phyloP scores from a whole-genome alignment of 2,888 invertebrate genomes.

The Drosophila emarginata region DNA sequence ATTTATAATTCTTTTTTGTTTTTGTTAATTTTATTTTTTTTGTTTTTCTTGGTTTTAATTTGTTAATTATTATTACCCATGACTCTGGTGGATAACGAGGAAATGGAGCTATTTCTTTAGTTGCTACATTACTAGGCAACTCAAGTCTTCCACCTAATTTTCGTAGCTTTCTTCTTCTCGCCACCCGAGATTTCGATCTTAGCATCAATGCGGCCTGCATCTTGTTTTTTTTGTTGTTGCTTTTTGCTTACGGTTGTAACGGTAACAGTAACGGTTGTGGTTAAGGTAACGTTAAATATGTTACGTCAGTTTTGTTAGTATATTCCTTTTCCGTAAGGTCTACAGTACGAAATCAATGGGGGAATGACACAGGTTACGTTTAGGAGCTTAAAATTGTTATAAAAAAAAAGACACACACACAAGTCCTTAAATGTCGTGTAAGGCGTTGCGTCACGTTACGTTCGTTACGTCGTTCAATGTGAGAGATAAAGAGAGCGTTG shows the following conservation, averaged over 20 bases:
- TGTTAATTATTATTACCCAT: slow-evolving; percentile 84
- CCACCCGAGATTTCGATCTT: slow-evolving; percentile 94
- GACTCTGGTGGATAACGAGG: slow-evolving; percentile 93
- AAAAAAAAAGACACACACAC: slow-evolving; percentile 36
- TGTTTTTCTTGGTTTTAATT: slow-evolving; percentile 38
- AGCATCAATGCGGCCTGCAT: slow-evolving; percentile 97
- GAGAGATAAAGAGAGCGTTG: slow-evolving; percentile 17
- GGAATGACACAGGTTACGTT: slow-evolving; percentile 75
- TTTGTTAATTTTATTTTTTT: slow-evolving; percentile 66
- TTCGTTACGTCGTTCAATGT: slow-evolving; percentile 35
- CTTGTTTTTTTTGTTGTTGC: slow-evolving; percentile 68
- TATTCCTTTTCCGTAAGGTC: slow-evolving; percentile 6
- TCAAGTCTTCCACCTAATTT: slow-evolving; percentile 90
- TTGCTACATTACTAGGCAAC: slow-evolving; percentile 93
- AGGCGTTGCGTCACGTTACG: slow-evolving; percentile 38
- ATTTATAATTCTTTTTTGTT: slow-evolving; percentile 65
- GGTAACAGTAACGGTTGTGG: slow-evolving; percentile 15
- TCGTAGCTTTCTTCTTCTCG: slow-evolving; percentile 89
- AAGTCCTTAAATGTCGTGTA: slow-evolving; percentile 64
- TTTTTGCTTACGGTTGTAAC: slow-evolving; percentile 35
- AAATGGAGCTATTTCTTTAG: slow-evolving; percentile 93
- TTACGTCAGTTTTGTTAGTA: slow-evolving; percentile 16
- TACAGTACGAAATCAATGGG: slow-evolving; percentile 68
- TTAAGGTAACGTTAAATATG: background rate
- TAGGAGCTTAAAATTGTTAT: slow-evolving; percentile 79